Conservation (phyloP, 2,113 vertebrate genomes). For the Gracilinanus agilis region DNA sequence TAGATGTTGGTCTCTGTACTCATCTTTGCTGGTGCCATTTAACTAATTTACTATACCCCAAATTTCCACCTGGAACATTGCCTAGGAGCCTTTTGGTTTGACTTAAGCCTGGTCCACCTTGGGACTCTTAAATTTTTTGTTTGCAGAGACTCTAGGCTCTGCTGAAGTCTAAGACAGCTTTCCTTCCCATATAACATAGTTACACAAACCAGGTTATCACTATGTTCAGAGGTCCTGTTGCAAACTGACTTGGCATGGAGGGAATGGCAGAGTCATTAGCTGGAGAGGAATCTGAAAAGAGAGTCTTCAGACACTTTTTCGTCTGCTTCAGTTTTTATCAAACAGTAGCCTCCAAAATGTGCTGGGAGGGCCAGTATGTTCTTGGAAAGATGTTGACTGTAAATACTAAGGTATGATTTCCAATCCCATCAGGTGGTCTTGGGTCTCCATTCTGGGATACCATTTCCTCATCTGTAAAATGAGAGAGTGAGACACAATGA, state of each 20-base stretch:
- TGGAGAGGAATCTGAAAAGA: neutral
- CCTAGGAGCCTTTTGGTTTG: constrained; percentile 27
- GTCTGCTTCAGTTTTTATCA: neutral
- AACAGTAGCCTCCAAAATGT: neutral
- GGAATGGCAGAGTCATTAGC: neutral
- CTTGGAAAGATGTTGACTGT: neutral
- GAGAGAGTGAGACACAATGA: neutral
- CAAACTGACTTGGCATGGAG: neutral
- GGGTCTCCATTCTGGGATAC: neutral
- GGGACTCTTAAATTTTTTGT: neutral
- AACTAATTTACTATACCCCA: neutral
- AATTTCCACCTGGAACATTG: constrained; percentile 36
- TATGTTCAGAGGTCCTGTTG: neutral
- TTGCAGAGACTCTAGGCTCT: neutral
- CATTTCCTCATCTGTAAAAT: neutral
- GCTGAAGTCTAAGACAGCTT: constrained; percentile 18
- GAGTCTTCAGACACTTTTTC: neutral
- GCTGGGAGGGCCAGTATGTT: neutral
- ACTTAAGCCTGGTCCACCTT: constrained; percentile 22
- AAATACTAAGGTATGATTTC: neutral
- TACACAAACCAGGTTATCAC: neutral
- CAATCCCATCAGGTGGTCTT: neutral
- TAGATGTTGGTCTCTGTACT: constrained; percentile 35
- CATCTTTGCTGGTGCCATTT: neutral
- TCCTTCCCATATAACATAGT: neutral